Percentiles rank a stretch among this genome's conserved stretches.
Evolutionary conservation across 1,140 invertebrate species (phyloP).

Genomic region (Neodiprion virginianus): DNA sequence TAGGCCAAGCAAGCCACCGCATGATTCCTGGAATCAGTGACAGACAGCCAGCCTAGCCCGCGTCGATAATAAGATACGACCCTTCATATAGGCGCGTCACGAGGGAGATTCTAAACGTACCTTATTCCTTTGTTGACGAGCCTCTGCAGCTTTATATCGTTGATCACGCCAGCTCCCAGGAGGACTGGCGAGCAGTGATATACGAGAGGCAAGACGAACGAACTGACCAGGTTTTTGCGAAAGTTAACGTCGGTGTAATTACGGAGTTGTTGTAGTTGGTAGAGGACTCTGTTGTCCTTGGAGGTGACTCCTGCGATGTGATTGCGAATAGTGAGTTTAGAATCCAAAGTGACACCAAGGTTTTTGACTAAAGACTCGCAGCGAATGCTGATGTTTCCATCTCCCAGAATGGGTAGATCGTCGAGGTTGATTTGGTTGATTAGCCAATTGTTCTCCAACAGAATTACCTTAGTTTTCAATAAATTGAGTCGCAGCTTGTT

Average conservation of each 20-base stretch:
- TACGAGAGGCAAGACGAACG: neutral
- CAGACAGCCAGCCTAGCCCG: neutral
- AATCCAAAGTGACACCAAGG: neutral
- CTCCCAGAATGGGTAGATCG: neutral
- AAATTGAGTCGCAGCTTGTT: neutral
- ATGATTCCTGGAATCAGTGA: neutral
- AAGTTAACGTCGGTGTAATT: neutral
- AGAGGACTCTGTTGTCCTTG: neutral
- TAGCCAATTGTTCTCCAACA: neutral
- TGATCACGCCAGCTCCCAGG: neutral
- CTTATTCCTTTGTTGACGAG: constrained; percentile 1
- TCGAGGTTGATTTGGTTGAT: neutral
- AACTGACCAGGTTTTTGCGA: neutral
- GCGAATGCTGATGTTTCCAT: neutral
- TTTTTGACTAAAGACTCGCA: neutral
- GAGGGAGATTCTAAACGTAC: neutral
- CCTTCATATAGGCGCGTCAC: neutral
- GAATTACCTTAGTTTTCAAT: neutral
- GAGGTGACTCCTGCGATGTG: too few species aligned
- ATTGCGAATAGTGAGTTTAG: neutral
- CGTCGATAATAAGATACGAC: neutral
- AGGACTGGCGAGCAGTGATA: neutral
- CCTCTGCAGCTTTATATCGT: neutral
- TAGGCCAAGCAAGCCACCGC: neutral
- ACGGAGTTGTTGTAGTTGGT: neutral